Conservation (phyloP, 2,797 vertebrate species). For the Siniperca undulata region DNA sequence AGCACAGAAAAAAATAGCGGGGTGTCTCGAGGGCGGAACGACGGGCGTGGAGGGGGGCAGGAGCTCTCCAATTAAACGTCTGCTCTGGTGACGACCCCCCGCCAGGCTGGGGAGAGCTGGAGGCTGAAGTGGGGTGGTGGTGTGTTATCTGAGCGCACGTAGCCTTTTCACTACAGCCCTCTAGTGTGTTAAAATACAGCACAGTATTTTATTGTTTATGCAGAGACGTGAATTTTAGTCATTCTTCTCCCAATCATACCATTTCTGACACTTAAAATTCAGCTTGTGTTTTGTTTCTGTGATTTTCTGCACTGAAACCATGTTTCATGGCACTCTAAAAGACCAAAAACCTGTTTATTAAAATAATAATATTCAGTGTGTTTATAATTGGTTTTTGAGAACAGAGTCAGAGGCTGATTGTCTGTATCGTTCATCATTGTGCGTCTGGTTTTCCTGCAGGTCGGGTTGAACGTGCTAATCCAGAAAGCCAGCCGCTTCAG, state of each 20-base stretch:
- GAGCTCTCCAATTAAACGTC: conserved; percentile 85
- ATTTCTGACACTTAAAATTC: neutral
- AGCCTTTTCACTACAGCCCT: conserved; percentile 27
- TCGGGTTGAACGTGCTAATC: conserved; percentile 92
- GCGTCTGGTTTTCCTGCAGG: conserved; percentile 76
- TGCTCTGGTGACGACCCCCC: conserved; percentile 75
- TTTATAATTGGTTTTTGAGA: neutral
- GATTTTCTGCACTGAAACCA: neutral
- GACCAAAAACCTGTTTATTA: neutral
- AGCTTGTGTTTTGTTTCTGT: neutral
- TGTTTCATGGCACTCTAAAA: neutral
- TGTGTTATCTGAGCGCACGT: conserved; percentile 56
- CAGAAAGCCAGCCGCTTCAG: conserved; percentile 90
- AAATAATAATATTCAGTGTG: neutral
- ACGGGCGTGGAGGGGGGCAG: conserved; percentile 57
- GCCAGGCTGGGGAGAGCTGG: conserved; percentile 60
- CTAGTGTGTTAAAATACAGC: conserved; percentile 13
- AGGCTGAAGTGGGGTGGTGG: conserved; percentile 43
- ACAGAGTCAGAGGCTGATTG: neutral
- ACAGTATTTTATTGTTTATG: neutral
- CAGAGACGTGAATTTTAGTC: neutral
- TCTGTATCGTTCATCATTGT: neutral
- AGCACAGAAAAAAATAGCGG: conserved; percentile 71
- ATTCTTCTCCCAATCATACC: neutral
- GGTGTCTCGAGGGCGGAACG: conserved; percentile 77